A percentile compares a stretch with the other conserved stretches of the same genome.
These are phyloP conservation scores for Nylanderia fulva DNA, from an alignment of 1,140 invertebrate genomes.

Conservation along the genomic window DNA sequence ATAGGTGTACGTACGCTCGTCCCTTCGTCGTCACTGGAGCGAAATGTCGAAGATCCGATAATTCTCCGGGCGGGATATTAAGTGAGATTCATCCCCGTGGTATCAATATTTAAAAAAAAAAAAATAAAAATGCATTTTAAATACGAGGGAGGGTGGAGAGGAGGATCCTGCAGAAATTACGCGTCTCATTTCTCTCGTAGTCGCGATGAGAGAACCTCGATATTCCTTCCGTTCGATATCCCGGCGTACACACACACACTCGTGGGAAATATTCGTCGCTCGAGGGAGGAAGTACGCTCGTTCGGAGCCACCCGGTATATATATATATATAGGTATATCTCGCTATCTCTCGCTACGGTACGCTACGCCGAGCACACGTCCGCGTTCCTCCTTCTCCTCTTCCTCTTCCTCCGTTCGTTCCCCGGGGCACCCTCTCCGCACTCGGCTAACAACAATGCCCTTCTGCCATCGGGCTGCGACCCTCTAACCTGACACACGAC, in stretches of 20 bases:
- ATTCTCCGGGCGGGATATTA: constrained; percentile 17
- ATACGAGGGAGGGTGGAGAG: not conserved
- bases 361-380: constrained; percentile 48
- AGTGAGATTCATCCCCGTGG: constrained; percentile 35
- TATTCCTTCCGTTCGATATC: constrained; percentile 15
- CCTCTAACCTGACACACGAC: constrained; percentile 63
- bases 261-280: not conserved
- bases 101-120: not conserved
- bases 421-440: constrained; percentile 32
- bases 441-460: constrained; percentile 46
- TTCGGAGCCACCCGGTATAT: constrained; percentile 42
- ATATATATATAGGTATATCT: no score
- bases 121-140: not conserved
- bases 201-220: not conserved
- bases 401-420: not conserved
- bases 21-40: constrained; percentile 4
- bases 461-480: constrained; percentile 60
- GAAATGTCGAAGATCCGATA: constrained; percentile 34
- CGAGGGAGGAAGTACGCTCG: constrained; percentile 29
- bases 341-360: constrained; percentile 24
- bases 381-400: not conserved
- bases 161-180: not conserved
- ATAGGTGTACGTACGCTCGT: constrained; percentile 20
- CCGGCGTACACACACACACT: not conserved
- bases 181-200: no score